Conservation (phyloP, 2,888 invertebrate genomes). For the Bombyx huttoni region DNA sequence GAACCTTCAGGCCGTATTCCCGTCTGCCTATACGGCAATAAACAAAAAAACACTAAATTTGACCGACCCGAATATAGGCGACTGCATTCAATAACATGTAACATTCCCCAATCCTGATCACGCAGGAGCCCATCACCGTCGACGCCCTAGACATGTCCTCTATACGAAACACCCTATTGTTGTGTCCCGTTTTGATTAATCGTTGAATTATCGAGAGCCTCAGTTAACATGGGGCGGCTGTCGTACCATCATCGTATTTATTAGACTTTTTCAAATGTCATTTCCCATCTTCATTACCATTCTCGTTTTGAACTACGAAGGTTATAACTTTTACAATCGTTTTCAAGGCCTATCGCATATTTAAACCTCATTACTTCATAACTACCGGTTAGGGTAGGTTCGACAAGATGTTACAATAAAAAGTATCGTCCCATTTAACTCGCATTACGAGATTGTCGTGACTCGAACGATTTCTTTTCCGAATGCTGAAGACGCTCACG, state of each 20-base stretch:
- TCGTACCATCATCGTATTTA: neutral
- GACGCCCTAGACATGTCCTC: neutral
- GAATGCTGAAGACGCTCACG: constrained; percentile 47
- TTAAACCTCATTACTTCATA: constrained; percentile 41
- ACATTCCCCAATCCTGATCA: too few species aligned
- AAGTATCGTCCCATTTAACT: constrained; percentile 47
- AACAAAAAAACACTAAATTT: too few species aligned
- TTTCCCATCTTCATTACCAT: constrained; percentile 7
- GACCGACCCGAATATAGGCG: too few species aligned
- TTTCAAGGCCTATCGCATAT: constrained; percentile 42
- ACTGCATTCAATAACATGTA: too few species aligned
- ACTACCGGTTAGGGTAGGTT: constrained; percentile 47
- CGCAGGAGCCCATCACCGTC: too few species aligned
- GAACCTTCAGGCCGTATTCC: too few species aligned
- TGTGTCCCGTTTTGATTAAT: neutral
- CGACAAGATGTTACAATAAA: constrained; percentile 48
- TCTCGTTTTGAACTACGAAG: constrained; percentile 9
- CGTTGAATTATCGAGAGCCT: neutral
- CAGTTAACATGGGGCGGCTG: constrained; percentile 1
- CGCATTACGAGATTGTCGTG: constrained; percentile 52
- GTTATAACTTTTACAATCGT: constrained; percentile 20
- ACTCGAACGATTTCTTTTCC: constrained; percentile 50
- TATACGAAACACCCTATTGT: neutral
- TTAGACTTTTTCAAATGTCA: neutral
- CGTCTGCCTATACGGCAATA: too few species aligned